Percentiles rank a stretch among this genome's conserved stretches.
These are phyloP conservation scores for Palythoa grandis DNA, from an alignment of 92 coral and sea anemone species.

Conservation along the genomic window DNA sequence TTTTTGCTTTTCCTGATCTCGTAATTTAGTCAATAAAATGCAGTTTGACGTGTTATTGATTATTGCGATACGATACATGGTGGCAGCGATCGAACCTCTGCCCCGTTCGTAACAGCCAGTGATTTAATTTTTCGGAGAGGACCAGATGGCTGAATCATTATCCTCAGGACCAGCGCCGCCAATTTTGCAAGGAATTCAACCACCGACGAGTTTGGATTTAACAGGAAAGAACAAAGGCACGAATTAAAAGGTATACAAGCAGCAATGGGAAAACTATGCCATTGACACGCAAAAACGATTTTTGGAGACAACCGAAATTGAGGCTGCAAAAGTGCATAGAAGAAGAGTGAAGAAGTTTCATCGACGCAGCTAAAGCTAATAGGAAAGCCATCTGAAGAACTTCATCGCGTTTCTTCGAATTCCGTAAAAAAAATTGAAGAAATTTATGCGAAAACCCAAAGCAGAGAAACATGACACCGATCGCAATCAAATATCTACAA, in stretches of 20 bases:
- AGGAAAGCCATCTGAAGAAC: not conserved
- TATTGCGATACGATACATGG: too few species aligned
- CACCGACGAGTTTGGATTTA: not conserved
- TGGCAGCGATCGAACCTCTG: too few species aligned
- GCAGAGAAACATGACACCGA: too few species aligned
- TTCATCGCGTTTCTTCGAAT: not conserved
- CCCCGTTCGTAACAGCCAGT: too few species aligned
- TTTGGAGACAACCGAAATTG: not conserved
- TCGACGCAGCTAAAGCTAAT: too few species aligned
- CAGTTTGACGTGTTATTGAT: too few species aligned
- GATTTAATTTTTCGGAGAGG: too few species aligned
- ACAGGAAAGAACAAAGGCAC: not conserved
- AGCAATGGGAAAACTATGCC: constrained; percentile 62
- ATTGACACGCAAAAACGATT: constrained; percentile 5
- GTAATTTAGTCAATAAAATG: too few species aligned
- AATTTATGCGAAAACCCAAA: too few species aligned
- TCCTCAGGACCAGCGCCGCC: not conserved
- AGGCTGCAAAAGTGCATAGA: not conserved
- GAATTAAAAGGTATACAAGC: constrained; percentile 26
- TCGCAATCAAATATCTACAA: too few species aligned
- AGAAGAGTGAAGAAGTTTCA: not conserved
- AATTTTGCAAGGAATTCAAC: not conserved
- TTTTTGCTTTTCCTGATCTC: too few species aligned
- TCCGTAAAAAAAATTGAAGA: not conserved
- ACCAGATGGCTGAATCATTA: too few species aligned